Percentiles rank a stretch among this genome's conserved stretches.
These are phyloP conservation scores for Prunella fulvescens DNA, from an alignment of 2,113 vertebrate genomes.

Conservation along the genomic window DNA sequence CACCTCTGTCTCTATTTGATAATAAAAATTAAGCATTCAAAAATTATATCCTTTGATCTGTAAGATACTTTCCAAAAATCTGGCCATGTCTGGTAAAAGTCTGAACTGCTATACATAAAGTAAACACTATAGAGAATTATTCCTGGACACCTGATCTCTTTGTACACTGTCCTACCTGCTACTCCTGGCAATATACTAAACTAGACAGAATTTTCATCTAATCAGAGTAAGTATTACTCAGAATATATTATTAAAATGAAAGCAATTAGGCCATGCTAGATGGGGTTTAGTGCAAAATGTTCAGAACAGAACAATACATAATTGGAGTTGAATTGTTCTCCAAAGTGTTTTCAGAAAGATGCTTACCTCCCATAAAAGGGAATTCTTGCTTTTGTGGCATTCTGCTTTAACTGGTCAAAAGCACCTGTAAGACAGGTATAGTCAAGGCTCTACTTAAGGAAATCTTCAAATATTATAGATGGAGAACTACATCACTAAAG, in stretches of 20 bases:
- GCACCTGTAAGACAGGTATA: conserved; percentile 80
- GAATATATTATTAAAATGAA: not conserved
- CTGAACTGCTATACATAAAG: not conserved
- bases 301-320: not conserved
- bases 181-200: not conserved
- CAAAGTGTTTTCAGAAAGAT: not conserved
- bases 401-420: conserved; percentile 98
- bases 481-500: not conserved
- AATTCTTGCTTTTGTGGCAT: conserved; percentile 99
- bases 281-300: not conserved
- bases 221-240: not conserved
- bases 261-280: not conserved
- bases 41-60: not conserved
- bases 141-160: not conserved
- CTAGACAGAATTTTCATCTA: not conserved
- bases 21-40: not conserved
- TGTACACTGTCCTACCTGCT: not conserved
- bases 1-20: not conserved
- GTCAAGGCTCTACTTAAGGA: not conserved
- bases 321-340: not conserved
- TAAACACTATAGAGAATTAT: not conserved
- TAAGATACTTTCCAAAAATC: not conserved
- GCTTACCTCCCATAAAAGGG: conserved; percentile 97
- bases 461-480: not conserved
- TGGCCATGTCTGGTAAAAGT: not conserved